Base-by-base conservation (phyloP, 1,140 invertebrate species). In the Druon quercuslanigerum region DNA sequence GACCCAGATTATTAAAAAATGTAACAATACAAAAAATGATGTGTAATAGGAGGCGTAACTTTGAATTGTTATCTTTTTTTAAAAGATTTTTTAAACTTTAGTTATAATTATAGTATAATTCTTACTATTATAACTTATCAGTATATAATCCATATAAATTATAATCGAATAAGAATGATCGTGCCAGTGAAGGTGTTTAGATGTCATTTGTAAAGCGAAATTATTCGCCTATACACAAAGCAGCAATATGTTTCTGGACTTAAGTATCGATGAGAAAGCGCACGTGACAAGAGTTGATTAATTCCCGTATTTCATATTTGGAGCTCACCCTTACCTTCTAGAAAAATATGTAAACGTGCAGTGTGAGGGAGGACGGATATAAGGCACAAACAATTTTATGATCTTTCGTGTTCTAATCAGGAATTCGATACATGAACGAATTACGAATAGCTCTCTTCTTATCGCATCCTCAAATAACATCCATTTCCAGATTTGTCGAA, bases 341-440 rank as follows among this genome's bases (percentile, higher is more conserved):
- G 40, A 66, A 66, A 66, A 46, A 66, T 66, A 46, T 66, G 33
- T 66, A 66, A 66, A 66, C 60, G 60, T 33, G 40, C 16, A 40
- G n/a, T 14, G n/a, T 66, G 25, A 66, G 60, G 33, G 25, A 40
- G 60, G 14, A 1, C 8, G 40, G 60, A 33, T 66, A n/a, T 46
- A 16, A 20, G 33, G n/a, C 60, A 66, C 60, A 33, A 66, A 12
- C 25, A 33, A 66, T 33, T 46, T 66, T 66, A 25, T 33, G 25
- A 66, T 66, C 16, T 46, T 66, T 66, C 25, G 60, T 40, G 60
- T 66, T 66, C 33, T 66, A 66, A 66, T 66, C 60, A 66, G n/a
- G 25, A 66, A 66, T 66, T 66, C 60, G n/a, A 66, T 66, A 66
- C 60, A 33, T 66, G 25, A 66, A 16, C 14, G 25, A 66, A 33